A percentile compares a stretch with the other conserved stretches of the same genome.
Conservation (phyloP, 1,140 invertebrate genomes). For the Drosophila orena region DNA sequence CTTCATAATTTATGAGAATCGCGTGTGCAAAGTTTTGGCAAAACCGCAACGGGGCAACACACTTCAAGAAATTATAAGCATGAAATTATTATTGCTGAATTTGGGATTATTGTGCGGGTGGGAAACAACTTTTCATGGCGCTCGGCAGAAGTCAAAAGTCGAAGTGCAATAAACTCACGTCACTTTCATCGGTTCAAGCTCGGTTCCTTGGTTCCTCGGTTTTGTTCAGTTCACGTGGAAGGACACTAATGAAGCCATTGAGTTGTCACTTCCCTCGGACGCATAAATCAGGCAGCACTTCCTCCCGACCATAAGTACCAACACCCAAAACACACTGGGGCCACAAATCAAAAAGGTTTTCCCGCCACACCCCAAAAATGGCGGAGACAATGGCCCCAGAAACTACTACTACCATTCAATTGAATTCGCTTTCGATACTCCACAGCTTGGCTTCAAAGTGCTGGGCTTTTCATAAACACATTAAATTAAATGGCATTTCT, state of each 20-base stretch:
- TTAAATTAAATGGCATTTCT: conserved; percentile 84
- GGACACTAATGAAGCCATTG: conserved; percentile 77
- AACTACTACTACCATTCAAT: conserved; percentile 61
- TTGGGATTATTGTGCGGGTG: conserved; percentile 48
- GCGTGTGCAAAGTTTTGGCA: conserved; percentile 53
- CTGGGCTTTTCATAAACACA: conserved; percentile 79
- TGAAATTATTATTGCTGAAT: conserved; percentile 53
- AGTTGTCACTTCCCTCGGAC: conserved; percentile 71
- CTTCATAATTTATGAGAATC: conserved; percentile 67
- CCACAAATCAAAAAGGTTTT: conserved; percentile 71
- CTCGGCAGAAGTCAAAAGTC: conserved; percentile 70
- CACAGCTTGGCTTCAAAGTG: conserved; percentile 40
- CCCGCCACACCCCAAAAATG: conserved; percentile 48
- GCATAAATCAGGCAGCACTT: conserved; percentile 67
- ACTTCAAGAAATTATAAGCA: conserved; percentile 36
- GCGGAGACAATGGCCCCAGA: conserved; percentile 55
- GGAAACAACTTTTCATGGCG: conserved; percentile 53
- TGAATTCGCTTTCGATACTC: conserved; percentile 31
- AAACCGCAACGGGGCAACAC: conserved; percentile 25
- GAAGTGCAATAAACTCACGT: conserved; percentile 75
- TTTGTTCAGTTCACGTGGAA: conserved; percentile 1
- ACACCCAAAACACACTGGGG: conserved; percentile 18
- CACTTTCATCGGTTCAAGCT: not conserved
- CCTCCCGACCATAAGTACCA: conserved; percentile 65
- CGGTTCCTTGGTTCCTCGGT: not conserved